phyloP scores from a whole-genome alignment of 1,140 invertebrate genomes.

The Chymomyza costata region DNA sequence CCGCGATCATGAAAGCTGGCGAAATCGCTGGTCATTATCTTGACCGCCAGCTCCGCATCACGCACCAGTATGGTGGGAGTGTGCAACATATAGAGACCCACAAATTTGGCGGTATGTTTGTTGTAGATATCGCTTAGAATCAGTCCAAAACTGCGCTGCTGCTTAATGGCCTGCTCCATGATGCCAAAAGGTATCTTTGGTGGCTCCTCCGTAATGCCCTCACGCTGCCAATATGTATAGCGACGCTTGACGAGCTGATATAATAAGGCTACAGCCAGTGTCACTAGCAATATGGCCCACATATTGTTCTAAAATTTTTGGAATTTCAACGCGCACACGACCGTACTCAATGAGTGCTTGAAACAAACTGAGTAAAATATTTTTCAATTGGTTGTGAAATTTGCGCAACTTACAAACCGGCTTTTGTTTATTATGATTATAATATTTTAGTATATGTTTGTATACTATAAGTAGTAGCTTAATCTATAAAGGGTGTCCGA shows the following conservation, averaged over 20 bases:
- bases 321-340: no score
- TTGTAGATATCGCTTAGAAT: constrained; percentile 24
- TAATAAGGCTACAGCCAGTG: no score
- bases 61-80: constrained; percentile 62
- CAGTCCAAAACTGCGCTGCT: constrained; percentile 12
- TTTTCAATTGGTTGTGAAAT: no score
- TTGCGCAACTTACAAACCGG: no score
- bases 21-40: constrained; percentile 71
- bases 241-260: constrained; percentile 3
- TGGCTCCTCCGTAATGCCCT: constrained; percentile 12
- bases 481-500: no score
- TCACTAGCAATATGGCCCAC: no score
- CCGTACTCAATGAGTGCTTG: no score
- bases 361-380: no score
- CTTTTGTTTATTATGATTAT: no score
- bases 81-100: constrained; percentile 36
- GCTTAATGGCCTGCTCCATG: background rate
- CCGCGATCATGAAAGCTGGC: constrained; percentile 58
- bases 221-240: constrained; percentile 25
- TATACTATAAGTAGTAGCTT: no score
- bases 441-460: no score
- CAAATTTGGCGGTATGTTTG: constrained; percentile 8
- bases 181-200: constrained; percentile 29
- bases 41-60: constrained; percentile 72
- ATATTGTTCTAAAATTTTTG: no score